phyloP scores from a whole-genome alignment of 2,797 vertebrate genomes.

The Ataeniobius toweri region DNA sequence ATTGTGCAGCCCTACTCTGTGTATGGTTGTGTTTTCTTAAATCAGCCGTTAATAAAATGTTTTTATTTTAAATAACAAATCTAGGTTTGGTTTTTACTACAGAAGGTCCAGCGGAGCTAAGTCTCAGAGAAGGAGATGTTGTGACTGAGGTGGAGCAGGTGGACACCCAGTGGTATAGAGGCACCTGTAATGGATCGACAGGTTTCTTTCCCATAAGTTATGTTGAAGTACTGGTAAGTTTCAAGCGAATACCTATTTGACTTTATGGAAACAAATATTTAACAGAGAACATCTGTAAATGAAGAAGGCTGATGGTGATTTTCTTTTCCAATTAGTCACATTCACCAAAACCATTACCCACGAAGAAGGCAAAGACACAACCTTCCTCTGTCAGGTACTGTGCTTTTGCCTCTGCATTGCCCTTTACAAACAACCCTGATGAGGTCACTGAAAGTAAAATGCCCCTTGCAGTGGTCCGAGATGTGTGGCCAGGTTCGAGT shows the following conservation, averaged over 20 bases:
- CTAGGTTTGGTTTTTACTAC: constrained; percentile 20
- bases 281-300: neutral
- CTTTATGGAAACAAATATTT: neutral
- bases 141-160: constrained; percentile 88
- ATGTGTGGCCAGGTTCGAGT: constrained; percentile 91
- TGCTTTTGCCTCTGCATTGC: neutral
- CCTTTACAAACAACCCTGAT: neutral
- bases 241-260: neutral
- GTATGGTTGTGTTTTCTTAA: neutral
- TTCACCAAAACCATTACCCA: constrained; percentile 51
- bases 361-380: constrained; percentile 48
- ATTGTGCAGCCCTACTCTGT: no score
- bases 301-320: neutral
- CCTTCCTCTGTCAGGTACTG: constrained; percentile 68
- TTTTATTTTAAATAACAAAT: neutral
- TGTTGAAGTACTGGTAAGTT: constrained; percentile 82
- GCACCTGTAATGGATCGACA: constrained; percentile 82
- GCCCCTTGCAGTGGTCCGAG: constrained; percentile 83
- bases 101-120: constrained; percentile 90
- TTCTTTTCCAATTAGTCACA: constrained; percentile 49
- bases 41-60: neutral
- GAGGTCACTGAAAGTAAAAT: neutral
- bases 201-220: constrained; percentile 91
- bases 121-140: constrained; percentile 86
- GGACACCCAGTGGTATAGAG: constrained; percentile 91